phyloP scores from a whole-genome alignment of 2,113 vertebrate genomes.

The Vulpes lagopus region DNA sequence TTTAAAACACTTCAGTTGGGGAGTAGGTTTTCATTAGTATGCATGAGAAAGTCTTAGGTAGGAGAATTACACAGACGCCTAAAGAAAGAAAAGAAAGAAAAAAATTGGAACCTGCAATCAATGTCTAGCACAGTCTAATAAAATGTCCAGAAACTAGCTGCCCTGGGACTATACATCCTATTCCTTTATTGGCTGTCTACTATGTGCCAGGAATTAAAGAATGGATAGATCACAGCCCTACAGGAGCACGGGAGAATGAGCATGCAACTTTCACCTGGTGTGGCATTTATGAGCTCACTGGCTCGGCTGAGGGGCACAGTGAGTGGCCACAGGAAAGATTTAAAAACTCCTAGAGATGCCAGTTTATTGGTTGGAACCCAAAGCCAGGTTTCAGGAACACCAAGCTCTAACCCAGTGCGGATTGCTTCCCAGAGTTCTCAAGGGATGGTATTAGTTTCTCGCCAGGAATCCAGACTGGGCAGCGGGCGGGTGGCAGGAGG shows the following conservation, averaged over 20 bases:
- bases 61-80: not conserved
- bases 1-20: not conserved
- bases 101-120: not conserved
- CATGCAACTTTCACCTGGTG: not conserved
- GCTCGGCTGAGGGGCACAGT: not conserved
- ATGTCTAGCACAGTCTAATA: not conserved
- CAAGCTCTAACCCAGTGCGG: not conserved
- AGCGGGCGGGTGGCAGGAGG: not conserved
- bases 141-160: not conserved
- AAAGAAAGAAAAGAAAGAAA: constrained; percentile 45
- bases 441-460: not conserved
- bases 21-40: not conserved
- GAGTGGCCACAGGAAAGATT: not conserved
- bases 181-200: not conserved
- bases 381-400: constrained; percentile 12
- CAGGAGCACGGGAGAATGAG: not conserved
- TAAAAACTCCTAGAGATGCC: not conserved
- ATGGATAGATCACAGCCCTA: not conserved
- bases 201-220: not conserved
- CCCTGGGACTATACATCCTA: not conserved
- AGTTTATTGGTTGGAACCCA: not conserved
- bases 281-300: not conserved
- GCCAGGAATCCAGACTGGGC: not conserved
- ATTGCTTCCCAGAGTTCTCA: not conserved
- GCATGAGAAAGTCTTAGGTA: not conserved